Conservation (phyloP, 2,797 vertebrate genomes). For the Xyrichtys novacula region DNA sequence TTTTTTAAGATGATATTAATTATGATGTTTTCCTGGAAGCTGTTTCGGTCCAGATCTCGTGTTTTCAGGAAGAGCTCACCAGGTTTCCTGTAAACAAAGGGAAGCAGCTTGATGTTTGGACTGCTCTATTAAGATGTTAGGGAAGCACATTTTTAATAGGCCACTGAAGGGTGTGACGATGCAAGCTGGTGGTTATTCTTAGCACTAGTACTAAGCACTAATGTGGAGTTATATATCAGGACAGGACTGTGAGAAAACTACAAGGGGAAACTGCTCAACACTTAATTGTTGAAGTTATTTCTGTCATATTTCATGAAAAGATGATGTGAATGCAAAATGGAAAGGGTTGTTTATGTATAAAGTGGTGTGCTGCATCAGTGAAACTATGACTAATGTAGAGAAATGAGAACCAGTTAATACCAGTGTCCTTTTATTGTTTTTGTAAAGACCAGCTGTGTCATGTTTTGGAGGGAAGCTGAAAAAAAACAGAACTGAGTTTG, state of each 20-base stretch:
- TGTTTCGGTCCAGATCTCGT: constrained; percentile 15
- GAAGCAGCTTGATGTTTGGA: constrained; percentile 41
- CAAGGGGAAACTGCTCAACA: too few species aligned
- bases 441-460: constrained; percentile 29
- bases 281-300: too few species aligned
- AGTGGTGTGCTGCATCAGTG: background rate
- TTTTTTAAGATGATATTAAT: constrained; percentile 21
- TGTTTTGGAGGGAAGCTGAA: constrained; percentile 56
- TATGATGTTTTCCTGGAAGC: constrained; percentile 34
- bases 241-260: too few species aligned
- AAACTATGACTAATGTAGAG: background rate
- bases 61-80: constrained; percentile 57
- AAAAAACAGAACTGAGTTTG: constrained; percentile 54
- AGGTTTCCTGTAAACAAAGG: constrained; percentile 72
- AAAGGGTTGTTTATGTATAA: too few species aligned
- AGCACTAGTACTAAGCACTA: too few species aligned
- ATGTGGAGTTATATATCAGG: too few species aligned
- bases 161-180: too few species aligned
- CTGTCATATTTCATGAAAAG: too few species aligned
- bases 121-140: background rate
- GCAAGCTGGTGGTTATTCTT: too few species aligned
- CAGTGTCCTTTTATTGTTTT: constrained; percentile 38
- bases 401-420: constrained; percentile 22
- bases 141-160: background rate
- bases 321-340: too few species aligned